Evolutionary conservation across 2,113 vertebrate genomes (phyloP), one percentile per base, ranked within the genome.

Genomic region (Vimba vimba): DNA sequence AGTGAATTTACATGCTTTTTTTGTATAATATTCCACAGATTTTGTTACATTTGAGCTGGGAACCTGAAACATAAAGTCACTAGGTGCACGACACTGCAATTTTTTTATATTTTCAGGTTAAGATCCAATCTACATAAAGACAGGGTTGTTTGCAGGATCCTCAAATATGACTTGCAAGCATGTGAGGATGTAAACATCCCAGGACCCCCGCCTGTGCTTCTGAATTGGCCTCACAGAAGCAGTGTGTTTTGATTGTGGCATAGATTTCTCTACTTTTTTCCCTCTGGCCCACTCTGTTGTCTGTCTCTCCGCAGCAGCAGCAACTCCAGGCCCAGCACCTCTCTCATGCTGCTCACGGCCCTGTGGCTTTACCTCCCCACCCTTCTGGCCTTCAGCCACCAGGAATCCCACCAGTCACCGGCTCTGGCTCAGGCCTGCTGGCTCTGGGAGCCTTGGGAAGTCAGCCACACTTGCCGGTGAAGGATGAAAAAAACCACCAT

Each of bases 281-380:
- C 62, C 85, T 87, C 83, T 25, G 83, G 94, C 93, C 92, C 93
- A 94, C 91, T 94, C 30, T 43, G 89, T 83, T 90, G 82, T 94
- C 43, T 93, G 86, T 92, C 83, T 92, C 83, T 86, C 95, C 93
- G 47, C 95, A 98, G 98, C 98, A 99, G 94, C 98, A 99, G 94
- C 97, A 99, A 92, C 97, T 99, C 91, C 97, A 98, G 94, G 97
- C 97, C 0, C 97, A 98, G 93, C 98, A 98, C 91, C 97, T 99
- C 75, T 98, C 97, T 23, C 98, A 99, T 4, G 97, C 97, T 4
- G 96, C 97, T 8, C 98, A 99, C 0, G 97, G 97, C 1, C 97
- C 97, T 0, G 95, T 98, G 27, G 97, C 97, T 94, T 90, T 99
- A 91, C 97, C 98, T 0, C 97, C 97, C 1, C 98, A 98, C 86